Evolutionary conservation across 2,888 invertebrate genomes (phyloP), one percentile per base, ranked within the genome.

Genomic region (Deilephila elpenor): DNA sequence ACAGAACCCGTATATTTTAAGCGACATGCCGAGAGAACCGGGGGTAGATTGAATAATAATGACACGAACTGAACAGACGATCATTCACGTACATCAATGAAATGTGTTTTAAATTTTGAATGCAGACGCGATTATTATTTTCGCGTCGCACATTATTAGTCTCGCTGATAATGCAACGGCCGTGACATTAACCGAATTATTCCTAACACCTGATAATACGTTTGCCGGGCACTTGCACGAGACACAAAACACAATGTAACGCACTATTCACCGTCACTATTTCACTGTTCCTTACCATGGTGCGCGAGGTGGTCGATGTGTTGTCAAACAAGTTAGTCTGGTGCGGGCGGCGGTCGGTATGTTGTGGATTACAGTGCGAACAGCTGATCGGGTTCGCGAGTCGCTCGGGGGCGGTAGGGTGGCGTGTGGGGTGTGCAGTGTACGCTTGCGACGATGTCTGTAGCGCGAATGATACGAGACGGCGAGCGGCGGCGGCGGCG

Each of bases 201-300:
- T 67, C 25, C 51, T 51, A 67, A 25, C 72, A 75, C 70, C 51
- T 75, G 44, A 44, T 56, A 56, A 56, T 37, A 78, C 78, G 72
- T 72, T 75, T 77, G 79, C 80, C 75, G 79, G 82, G 81, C 88
- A 89, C 87, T 86, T 81, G 79, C 79, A 83, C 71, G 77, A 79
- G 73, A 81, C 87, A 90, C 86, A 82, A 25, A 78, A 77, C 90
- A 89, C 87, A 84, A 78, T 80, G 76, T 76, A 76, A 79, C 81
- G 78, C 89, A 90, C 90, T 84, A 78, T 80, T 82, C 91, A 92
- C 91, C 85, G 79, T 83, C 90, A 91, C 91, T 86, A 76, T 78
- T 76, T 79, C 91, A 90, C 88, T 84, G 80, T 75, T 86, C 84
- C 93, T 94, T 94, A 94, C 93, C 93, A 94, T 94, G 86, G 81